Evolutionary conservation across 2,113 vertebrate species (phyloP).

Genomic region (Sminthopsis crassicaudata): DNA sequence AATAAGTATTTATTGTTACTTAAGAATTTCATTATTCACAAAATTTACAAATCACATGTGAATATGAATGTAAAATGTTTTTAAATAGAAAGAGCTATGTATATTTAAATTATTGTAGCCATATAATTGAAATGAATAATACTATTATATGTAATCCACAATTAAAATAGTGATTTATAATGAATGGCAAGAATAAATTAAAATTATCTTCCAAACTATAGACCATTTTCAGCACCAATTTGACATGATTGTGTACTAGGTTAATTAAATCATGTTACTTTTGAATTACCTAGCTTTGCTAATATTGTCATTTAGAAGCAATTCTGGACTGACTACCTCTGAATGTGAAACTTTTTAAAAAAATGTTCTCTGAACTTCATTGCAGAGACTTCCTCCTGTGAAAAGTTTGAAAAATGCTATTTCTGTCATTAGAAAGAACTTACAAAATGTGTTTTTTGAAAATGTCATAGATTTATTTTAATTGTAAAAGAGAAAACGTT

Average conservation of each 20-base stretch:
- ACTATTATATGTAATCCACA: constrained; percentile 43
- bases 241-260: constrained; percentile 11
- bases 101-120: background rate
- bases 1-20: background rate
- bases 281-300: constrained; percentile 1
- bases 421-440: constrained; percentile 22
- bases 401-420: constrained; percentile 37
- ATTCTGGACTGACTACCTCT: constrained; percentile 24
- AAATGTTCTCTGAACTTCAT: background rate
- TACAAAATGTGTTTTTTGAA: constrained; percentile 54
- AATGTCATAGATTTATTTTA: constrained; percentile 56
- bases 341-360: constrained; percentile 7
- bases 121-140: background rate
- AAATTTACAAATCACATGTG: background rate
- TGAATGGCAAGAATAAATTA: constrained; percentile 40
- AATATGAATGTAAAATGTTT: background rate
- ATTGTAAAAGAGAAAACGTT: constrained; percentile 40
- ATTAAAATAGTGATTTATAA: constrained; percentile 40
- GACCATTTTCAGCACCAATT: constrained; percentile 33
- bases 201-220: background rate
- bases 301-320: constrained; percentile 43
- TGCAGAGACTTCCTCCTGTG: background rate
- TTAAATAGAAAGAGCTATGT: background rate
- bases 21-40: background rate
- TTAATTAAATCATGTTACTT: constrained; percentile 61